Conservation (phyloP, 1,140 invertebrate species). For the Spodoptera litura region DNA sequence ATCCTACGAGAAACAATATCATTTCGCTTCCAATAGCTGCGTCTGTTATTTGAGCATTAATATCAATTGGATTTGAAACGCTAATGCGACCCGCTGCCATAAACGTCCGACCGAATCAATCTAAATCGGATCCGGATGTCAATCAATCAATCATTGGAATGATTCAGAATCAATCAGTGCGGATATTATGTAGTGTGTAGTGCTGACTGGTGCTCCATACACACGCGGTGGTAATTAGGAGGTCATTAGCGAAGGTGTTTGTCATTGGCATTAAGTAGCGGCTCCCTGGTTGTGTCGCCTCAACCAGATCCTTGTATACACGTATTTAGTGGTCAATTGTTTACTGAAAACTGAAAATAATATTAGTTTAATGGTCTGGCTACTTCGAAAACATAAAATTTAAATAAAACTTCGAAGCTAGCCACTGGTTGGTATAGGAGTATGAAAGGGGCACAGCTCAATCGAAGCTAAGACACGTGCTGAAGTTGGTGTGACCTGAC, state of each 20-base stretch:
- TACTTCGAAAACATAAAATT: too few relatives aligned
- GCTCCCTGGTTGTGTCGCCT: too few relatives aligned
- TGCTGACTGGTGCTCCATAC: not conserved
- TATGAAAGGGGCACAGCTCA: too few relatives aligned
- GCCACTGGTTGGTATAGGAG: too few relatives aligned
- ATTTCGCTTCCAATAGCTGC: constrained; percentile 12
- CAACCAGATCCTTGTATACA: too few relatives aligned
- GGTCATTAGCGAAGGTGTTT: constrained; percentile 12
- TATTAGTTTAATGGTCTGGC: too few relatives aligned
- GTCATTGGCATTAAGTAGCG: not conserved
- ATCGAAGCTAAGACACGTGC: too few relatives aligned
- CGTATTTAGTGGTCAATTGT: too few relatives aligned
- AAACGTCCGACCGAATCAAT: constrained; percentile 28
- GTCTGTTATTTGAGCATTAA: constrained; percentile 19
- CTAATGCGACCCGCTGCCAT: constrained; percentile 28
- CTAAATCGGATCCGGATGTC: constrained; percentile 25
- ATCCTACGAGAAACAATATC: constrained; percentile 21
- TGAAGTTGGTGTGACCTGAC: not conserved
- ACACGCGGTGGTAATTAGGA: constrained; percentile 10
- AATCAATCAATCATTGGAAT: constrained; percentile 23
- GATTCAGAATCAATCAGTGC: constrained; percentile 23
- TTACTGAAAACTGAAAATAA: too few relatives aligned
- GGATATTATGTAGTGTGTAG: not conserved
- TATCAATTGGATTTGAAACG: constrained; percentile 29
- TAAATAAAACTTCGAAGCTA: not conserved